A percentile compares a stretch with the other conserved stretches of the same genome.
Evolutionary conservation across 1,140 invertebrate genomes (phyloP).

Genomic region (Neodiprion pinetum): DNA sequence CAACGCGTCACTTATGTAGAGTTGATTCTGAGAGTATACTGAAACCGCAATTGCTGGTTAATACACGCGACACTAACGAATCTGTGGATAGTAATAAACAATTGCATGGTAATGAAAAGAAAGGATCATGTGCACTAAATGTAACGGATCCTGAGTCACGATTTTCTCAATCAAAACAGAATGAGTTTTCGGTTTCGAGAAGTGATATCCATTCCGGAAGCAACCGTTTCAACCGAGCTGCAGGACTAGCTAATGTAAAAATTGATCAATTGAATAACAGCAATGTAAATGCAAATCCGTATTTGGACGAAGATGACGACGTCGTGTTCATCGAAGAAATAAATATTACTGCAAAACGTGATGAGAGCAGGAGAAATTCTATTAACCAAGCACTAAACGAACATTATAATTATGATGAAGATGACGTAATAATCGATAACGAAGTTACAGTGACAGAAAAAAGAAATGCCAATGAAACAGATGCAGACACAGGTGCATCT

Average conservation of each 20-base stretch:
- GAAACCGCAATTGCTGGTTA: no score
- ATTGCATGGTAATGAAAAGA: not conserved
- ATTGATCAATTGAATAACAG: not conserved
- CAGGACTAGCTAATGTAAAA: not conserved
- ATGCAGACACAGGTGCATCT: not conserved
- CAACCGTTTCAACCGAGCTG: not conserved
- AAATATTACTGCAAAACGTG: not conserved
- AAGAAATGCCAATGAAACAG: not conserved
- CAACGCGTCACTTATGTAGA: no score
- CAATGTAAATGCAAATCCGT: not conserved
- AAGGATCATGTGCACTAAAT: not conserved
- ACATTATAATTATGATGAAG: not conserved
- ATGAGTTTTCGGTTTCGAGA: not conserved
- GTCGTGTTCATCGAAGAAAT: not conserved
- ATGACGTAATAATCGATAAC: conserved; percentile 25
- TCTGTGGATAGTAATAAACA: not conserved
- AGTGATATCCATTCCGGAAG: not conserved
- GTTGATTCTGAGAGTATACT: no score
- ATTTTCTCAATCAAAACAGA: not conserved
- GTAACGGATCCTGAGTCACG: not conserved
- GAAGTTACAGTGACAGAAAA: conserved; percentile 25
- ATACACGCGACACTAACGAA: not conserved
- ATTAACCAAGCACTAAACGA: not conserved
- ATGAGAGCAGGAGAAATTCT: not conserved
- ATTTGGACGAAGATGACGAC: not conserved